Evolutionary conservation across 2,888 invertebrate genomes (phyloP).

Genomic region (Sinotaia quadrata): DNA sequence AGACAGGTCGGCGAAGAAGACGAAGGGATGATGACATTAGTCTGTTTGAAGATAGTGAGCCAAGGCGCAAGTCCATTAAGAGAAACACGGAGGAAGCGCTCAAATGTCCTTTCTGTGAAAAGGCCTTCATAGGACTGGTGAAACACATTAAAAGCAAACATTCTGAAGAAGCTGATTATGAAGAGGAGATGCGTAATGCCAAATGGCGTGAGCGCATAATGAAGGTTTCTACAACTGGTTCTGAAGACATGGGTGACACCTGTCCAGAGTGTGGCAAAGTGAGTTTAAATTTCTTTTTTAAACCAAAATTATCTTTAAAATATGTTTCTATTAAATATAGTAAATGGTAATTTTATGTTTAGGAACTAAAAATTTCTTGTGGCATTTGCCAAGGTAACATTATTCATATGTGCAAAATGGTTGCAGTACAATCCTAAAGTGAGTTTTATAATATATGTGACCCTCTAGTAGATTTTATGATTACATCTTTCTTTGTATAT

Average conservation of each 20-base stretch:
- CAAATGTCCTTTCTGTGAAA: conserved; percentile 68
- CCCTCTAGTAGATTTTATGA: no score
- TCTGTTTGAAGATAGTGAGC: conserved; percentile 63
- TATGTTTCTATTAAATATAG: no score
- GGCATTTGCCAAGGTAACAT: no score
- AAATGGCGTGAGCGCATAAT: conserved; percentile 67
- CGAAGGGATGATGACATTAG: conserved; percentile 58
- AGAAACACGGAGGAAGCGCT: conserved; percentile 66
- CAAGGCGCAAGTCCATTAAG: conserved; percentile 58
- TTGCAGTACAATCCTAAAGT: no score
- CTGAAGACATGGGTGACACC: conserved; percentile 60
- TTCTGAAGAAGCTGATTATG: conserved; percentile 64
- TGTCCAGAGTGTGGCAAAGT: conserved; percentile 66
- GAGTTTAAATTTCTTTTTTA: not conserved
- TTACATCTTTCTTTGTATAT: no score
- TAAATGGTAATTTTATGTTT: no score
- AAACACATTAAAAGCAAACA: conserved; percentile 68
- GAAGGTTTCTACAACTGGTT: conserved; percentile 65
- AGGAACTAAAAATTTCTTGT: no score
- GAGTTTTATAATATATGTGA: no score
- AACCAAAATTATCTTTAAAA: not conserved
- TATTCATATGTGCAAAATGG: no score
- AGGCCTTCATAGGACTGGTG: conserved; percentile 65
- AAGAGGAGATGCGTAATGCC: conserved; percentile 67
- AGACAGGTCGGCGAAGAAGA: conserved; percentile 41